Conservation (phyloP, 2,113 vertebrate species). For the Coturnix japonica region DNA sequence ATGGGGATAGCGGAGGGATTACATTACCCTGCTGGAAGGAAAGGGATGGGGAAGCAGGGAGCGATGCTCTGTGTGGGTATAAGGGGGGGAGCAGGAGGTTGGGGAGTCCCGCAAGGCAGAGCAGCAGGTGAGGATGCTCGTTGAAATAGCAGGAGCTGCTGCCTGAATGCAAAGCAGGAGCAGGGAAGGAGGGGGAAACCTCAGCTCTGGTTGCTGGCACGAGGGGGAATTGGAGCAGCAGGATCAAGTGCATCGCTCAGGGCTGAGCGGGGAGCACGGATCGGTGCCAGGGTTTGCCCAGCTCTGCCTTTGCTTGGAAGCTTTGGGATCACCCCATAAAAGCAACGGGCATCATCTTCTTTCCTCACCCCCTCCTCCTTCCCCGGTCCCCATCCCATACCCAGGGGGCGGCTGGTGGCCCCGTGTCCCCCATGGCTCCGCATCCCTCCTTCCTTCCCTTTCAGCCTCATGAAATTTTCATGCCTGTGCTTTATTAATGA, state of each 20-base stretch:
- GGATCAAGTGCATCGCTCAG: background rate
- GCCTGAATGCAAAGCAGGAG: background rate
- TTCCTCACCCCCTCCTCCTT: background rate
- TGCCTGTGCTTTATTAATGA: slow-evolving; percentile 55
- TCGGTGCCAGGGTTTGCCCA: background rate
- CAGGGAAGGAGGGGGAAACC: background rate
- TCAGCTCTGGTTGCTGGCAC: background rate
- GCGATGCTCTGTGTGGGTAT: background rate
- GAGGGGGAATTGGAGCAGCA: background rate
- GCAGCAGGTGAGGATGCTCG: background rate
- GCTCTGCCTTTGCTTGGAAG: background rate
- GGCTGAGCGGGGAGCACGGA: background rate
- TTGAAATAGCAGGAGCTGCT: background rate
- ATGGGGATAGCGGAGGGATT: background rate
- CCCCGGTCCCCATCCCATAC: background rate
- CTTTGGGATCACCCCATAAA: rapidly evolving
- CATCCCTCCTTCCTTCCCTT: background rate
- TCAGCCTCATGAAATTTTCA: slow-evolving; percentile 28
- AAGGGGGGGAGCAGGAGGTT: too few relatives aligned
- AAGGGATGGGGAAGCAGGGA: background rate
- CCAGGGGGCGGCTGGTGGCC: background rate
- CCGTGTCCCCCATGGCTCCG: background rate
- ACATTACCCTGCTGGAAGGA: background rate
- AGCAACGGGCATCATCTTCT: background rate
- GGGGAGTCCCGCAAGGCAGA: rapidly evolving